Base-by-base conservation (phyloP, 2,113 vertebrate genomes). In the Mormyrus lacerda region DNA sequence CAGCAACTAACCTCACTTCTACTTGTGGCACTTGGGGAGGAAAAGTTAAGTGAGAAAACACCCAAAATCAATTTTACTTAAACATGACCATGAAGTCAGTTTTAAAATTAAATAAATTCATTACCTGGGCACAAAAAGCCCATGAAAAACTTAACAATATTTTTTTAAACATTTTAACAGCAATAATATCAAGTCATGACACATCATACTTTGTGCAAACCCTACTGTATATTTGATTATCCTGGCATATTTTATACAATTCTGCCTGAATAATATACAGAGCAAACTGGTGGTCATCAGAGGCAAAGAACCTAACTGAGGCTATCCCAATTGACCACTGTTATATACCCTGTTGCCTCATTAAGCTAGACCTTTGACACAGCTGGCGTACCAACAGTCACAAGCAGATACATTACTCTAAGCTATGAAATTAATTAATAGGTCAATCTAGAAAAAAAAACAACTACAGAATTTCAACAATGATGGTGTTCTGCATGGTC, bases 331-430 rank as follows among this genome's bases (percentile, higher is more conserved):
- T 5, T 35, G 51, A 42, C 17, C 19, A 11, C 24, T 73, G 58
- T 44, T 2, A 11, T 47, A 53, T 58, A 27, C 79, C 89, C 51
- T 4, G 53, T 47, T 55, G 10, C n/a, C 89, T 85, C 82, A 85
- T 89, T 89, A 89, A 17, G 10, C 89, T 31, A 13, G 10, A 48
- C 82, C 53, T 89, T 69, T 85, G 42, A 69, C 82, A 85, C 50
- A 61, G 55, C 55, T 47, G 55, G 51, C 9, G 45, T 17, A 73
- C 27, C 31, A 35, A 24, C 88, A 85, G 79, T 89, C 44, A 89
- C 82, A 61, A 85, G 55, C 82, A 73, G 44, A 58, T n/a, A 27
- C 79, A 27, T 27, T 69, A 13, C 35, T 89, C 51, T 6, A 47
- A 55, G 21, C 4, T n/a, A 76, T 31, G 48, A 76, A 88, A 87